Evolutionary conservation across 1,140 invertebrate genomes (phyloP), one percentile per base, ranked within the genome.

Genomic region (Bradysia coprophila): DNA sequence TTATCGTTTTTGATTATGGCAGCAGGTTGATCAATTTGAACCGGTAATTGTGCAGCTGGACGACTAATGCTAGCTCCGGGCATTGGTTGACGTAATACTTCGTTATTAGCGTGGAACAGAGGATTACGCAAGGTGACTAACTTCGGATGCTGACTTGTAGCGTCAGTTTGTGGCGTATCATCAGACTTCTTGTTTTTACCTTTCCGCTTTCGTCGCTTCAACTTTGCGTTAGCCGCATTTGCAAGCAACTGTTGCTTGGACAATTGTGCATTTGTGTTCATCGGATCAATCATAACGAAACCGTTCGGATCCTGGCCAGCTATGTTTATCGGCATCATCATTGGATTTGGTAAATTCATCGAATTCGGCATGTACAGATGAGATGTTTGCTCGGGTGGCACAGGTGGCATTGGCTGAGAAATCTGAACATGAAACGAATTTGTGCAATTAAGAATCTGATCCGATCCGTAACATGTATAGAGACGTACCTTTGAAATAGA

Each of bases 51-150:
- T 20, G 13, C 11, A 4, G 10, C 9, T 13, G 9, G 38, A 4
- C 21, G 38, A 11, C 11, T 4, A 15, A 28, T 21, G 23, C 15
- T 23, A 50, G 49, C 45, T 8, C 53, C 44, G 21, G 59, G 53
- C 18, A 61, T 54, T 44, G 63, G 63, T 38, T 59, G 56, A 16
- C 57, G 42, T 11, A 64, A 55, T 21, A 44, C 36, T 45, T 57
- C 60, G n/a, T 52, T 40, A 18, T n/a, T 21, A 34, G 57, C 62
- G 44, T 66, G 76, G 65, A 68, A 79, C 72, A 72, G 78, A 1
- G 79, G 79, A 56, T 83, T 83, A 5, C 77, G 64, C 19, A 82
- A 67, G 0, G 78, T 83, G 16, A 83, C 75, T 68, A 81, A 81
- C 45, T 76, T 76, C 3, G 72, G 63, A n/a, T 60, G 58, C 43